Base-by-base conservation (phyloP, 2,113 vertebrate species). In the Seriola aureovittata region DNA sequence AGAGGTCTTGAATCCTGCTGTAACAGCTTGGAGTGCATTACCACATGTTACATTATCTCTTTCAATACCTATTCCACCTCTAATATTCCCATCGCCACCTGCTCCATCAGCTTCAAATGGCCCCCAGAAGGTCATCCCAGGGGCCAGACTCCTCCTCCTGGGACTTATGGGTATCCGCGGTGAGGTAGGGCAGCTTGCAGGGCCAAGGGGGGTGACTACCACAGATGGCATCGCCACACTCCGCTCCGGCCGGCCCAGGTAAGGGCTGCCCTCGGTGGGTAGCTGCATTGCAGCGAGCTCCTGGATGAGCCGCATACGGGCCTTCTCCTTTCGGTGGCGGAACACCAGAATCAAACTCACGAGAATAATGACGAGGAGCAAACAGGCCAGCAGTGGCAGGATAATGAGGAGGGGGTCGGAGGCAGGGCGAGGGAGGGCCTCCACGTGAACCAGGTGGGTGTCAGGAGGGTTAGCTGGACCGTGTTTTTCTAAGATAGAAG, bases 161-260 rank as follows among this genome's bases (percentile, higher is more conserved):
- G 85, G 38, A n/a, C 69, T 88, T 55, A 34, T 87, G 19, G 77
- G 84, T 66, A 58, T 34, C 58, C 87, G 80, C 0, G 95, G 73
- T 23, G 93, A 93, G 46, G 59, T 50, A 0, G 88, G 85, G 25
- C 75, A 73, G 7, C 75, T 94, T 0, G 55, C 89, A 50, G 93
- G 90, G 21, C 90, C 75, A 3, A 98, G 95, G 19, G 94, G 95
- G 11, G 95, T 98, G 81, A 97, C 96, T 12, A 93, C 96, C 82
- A 98, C 97, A 0, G 90, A 92, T n/a, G 97, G 96, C 72, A 96
- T 72, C 0, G 96, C 87, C 65, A 90, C 5, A 36, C 95, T 97
- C 48, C 85, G 90, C 87, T 97, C 96, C 0, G 92, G 74, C 42
- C 70, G 74, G 38, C 88, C 90, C 34, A 4, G 16, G 77, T 89